Conservation (phyloP, 2,888 invertebrate genomes). For the Nephrocerus scutellatus region DNA sequence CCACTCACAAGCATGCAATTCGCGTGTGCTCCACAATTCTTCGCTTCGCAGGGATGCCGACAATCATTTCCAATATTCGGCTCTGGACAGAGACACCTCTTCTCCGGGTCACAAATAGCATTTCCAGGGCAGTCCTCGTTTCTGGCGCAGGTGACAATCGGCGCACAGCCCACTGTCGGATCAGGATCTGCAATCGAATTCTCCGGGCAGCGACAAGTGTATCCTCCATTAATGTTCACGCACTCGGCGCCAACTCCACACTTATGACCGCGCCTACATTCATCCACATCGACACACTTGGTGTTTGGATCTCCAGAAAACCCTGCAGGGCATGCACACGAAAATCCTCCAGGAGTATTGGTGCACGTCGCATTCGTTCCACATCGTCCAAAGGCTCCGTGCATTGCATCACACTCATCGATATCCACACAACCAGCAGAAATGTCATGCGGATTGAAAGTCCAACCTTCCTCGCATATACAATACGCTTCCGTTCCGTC, state of each 20-base stretch:
- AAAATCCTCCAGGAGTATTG: conserved; percentile 72
- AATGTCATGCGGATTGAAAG: conserved; percentile 81
- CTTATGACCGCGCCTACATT: conserved; percentile 62
- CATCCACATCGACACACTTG: conserved; percentile 76
- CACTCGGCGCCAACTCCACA: conserved; percentile 81
- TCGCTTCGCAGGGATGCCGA: conserved; percentile 84
- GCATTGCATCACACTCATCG: conserved; percentile 76
- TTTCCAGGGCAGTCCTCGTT: conserved; percentile 84
- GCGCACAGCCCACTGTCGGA: conserved; percentile 71
- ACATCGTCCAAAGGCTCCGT: conserved; percentile 74
- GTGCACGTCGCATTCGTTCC: conserved; percentile 76
- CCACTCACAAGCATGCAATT: conserved; percentile 81
- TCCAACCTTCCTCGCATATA: conserved; percentile 89
- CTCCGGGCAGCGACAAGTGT: conserved; percentile 72
- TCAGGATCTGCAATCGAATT: conserved; percentile 78
- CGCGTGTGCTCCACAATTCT: conserved; percentile 78
- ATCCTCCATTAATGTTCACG: conserved; percentile 69
- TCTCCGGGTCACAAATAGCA: conserved; percentile 70
- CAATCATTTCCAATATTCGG: conserved; percentile 89
- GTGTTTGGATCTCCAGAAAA: conserved; percentile 78
- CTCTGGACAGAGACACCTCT: conserved; percentile 79
- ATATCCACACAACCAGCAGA: conserved; percentile 87
- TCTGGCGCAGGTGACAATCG: conserved; percentile 67
- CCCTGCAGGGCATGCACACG: conserved; percentile 76
- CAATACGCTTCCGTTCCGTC: conserved; percentile 86